These are phyloP conservation scores for Pygmarrhopalites habei DNA, from an alignment of 1,140 invertebrate species.

Conservation along the genomic window DNA sequence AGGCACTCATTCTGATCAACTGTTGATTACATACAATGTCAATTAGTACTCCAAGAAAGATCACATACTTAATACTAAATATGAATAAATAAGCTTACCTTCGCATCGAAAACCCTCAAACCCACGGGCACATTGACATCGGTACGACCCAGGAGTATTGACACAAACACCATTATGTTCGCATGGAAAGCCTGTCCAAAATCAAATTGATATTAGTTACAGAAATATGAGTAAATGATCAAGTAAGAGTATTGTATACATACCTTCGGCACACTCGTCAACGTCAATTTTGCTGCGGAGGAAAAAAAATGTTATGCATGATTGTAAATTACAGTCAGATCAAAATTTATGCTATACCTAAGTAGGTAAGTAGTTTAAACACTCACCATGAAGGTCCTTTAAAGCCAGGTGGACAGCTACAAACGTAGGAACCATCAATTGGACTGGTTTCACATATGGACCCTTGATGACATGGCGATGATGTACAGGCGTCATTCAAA, in stretches of 20 bases:
- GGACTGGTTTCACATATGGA: slow-evolving; percentile 93
- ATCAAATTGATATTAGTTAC: slow-evolving; percentile 9
- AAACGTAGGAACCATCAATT: slow-evolving; percentile 87
- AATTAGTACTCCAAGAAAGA: background rate
- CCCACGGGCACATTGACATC: slow-evolving; percentile 85
- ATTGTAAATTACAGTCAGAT: too few relatives aligned
- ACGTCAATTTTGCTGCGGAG: slow-evolving; percentile 67
- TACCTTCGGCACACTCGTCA: slow-evolving; percentile 90
- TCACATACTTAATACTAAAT: too few relatives aligned
- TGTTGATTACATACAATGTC: slow-evolving; percentile 39
- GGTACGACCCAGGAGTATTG: slow-evolving; percentile 79
- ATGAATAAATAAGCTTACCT: too few relatives aligned
- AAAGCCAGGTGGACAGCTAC: slow-evolving; percentile 84
- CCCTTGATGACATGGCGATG: slow-evolving; percentile 89
- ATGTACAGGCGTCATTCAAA: slow-evolving; percentile 90
- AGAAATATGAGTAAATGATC: too few relatives aligned
- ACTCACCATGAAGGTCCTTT: slow-evolving; percentile 80
- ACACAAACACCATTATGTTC: slow-evolving; percentile 89
- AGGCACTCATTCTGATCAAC: slow-evolving; percentile 72
- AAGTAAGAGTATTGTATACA: too few relatives aligned
- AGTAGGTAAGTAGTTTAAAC: too few relatives aligned
- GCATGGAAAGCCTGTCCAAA: slow-evolving; percentile 66
- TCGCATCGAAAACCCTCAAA: slow-evolving; percentile 87
- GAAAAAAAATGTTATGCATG: background rate
- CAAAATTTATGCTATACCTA: too few relatives aligned